Conservation (phyloP, 2,888 invertebrate species). For the Lithophane socia region DNA sequence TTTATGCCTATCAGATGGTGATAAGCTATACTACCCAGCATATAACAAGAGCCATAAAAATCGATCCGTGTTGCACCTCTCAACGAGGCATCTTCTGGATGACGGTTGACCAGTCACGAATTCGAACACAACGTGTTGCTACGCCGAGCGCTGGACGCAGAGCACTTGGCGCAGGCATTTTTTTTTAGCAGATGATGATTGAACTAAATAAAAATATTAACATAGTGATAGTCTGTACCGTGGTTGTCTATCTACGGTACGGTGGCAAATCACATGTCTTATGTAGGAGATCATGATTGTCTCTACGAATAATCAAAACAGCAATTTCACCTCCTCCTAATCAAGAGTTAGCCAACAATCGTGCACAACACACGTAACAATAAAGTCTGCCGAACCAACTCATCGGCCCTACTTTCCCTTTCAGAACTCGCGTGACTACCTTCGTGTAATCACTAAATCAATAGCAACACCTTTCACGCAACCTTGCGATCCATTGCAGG, state of each 20-base stretch:
- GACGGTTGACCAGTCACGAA: too few species aligned
- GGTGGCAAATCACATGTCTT: not conserved
- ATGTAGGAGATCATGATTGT: not conserved
- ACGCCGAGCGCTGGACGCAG: too few species aligned
- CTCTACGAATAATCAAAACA: not conserved
- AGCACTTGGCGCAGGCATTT: too few species aligned
- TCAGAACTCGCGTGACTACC: conserved; percentile 69
- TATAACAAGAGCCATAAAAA: too few species aligned
- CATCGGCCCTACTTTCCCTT: conserved; percentile 37
- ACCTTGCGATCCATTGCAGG: conserved; percentile 58
- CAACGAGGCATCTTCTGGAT: too few species aligned
- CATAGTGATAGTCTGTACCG: not conserved
- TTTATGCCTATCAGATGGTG: too few species aligned
- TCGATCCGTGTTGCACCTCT: too few species aligned
- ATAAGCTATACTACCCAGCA: too few species aligned
- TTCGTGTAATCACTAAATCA: conserved; percentile 74
- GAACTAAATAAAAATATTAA: too few species aligned
- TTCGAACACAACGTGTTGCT: too few species aligned
- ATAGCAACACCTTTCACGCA: conserved; percentile 67
- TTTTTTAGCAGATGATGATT: too few species aligned
- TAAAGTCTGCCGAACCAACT: conserved; percentile 33
- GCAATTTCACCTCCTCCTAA: conserved; percentile 10
- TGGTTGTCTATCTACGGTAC: not conserved
- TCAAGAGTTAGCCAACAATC: conserved; percentile 49
- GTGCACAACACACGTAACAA: conserved; percentile 9